A percentile compares a stretch with the other conserved stretches of the same genome.
Conservation (phyloP, 2,113 vertebrate genomes). For the Polyodon spathula region DNA sequence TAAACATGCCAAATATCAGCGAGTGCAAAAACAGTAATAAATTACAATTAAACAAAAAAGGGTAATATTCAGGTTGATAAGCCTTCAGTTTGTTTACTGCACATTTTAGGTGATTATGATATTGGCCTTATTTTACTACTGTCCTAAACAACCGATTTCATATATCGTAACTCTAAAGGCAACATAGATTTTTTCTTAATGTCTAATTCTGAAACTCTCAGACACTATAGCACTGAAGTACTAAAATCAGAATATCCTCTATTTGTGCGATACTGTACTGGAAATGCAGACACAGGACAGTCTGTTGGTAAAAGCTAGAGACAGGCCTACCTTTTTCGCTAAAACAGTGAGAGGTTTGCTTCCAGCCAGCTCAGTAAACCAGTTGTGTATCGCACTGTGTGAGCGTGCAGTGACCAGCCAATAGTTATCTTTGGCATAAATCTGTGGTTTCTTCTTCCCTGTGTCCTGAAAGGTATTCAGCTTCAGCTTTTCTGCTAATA, state of each 20-base stretch:
- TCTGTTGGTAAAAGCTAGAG: too few relatives aligned
- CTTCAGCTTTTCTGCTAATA: constrained; percentile 62
- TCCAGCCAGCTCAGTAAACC: constrained; percentile 64
- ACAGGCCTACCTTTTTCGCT: constrained; percentile 71
- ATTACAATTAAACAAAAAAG: too few relatives aligned
- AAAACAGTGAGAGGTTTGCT: constrained; percentile 58
- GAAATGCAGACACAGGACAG: too few relatives aligned
- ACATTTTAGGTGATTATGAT: too few relatives aligned
- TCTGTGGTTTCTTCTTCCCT: constrained; percentile 64
- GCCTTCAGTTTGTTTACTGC: too few relatives aligned
- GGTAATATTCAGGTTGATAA: too few relatives aligned
- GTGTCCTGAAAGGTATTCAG: constrained; percentile 68
- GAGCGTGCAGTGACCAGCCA: constrained; percentile 65
- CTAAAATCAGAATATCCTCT: too few relatives aligned
- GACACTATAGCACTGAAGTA: background rate
- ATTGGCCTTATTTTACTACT: too few relatives aligned
- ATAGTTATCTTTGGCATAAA: constrained; percentile 67
- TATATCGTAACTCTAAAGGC: background rate
- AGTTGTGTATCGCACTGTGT: constrained; percentile 62
- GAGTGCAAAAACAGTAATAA: too few relatives aligned
- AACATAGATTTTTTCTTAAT: background rate
- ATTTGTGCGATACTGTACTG: too few relatives aligned
- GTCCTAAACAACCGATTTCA: too few relatives aligned
- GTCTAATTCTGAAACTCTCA: background rate
- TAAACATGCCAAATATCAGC: too few relatives aligned